Percentiles rank a stretch among this genome's conserved stretches.
These are phyloP conservation scores for Lasiommata megera DNA, from an alignment of 2,888 invertebrate genomes.

Conservation along the genomic window DNA sequence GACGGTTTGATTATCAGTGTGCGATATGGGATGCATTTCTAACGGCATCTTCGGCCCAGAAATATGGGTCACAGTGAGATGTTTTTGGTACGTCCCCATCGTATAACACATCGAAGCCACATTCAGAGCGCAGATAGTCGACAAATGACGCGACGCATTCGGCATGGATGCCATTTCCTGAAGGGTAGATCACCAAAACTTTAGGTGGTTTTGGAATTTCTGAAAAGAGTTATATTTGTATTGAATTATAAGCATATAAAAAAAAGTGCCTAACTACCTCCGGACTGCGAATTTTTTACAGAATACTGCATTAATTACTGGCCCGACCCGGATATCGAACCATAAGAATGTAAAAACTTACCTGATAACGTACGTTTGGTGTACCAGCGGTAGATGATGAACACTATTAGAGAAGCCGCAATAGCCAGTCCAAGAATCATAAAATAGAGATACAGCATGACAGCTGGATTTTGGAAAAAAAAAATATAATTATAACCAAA, in stretches of 20 bases:
- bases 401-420: not conserved
- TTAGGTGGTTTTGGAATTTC: conserved; percentile 65
- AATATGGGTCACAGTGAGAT: conserved; percentile 59
- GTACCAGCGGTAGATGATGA: conserved; percentile 17
- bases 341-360: no score
- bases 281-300: no score
- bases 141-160: conserved; percentile 66
- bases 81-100: conserved; percentile 62
- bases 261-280: no score
- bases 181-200: conserved; percentile 65
- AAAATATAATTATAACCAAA: no score
- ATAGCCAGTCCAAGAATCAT: not conserved
- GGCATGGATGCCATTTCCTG: conserved; percentile 60
- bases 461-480: not conserved
- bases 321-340: no score
- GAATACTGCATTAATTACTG: no score
- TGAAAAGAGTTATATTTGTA: conserved; percentile 19
- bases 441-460: not conserved
- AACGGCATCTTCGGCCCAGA: conserved; percentile 66
- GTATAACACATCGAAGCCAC: conserved; percentile 62
- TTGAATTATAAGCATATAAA: no score
- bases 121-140: conserved; percentile 59
- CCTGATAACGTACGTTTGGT: conserved; percentile 54
- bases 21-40: conserved; percentile 55
- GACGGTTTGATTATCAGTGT: no score